Evolutionary conservation across 2,797 vertebrate genomes (phyloP).

Genomic region (Chaunax sp.): DNA sequence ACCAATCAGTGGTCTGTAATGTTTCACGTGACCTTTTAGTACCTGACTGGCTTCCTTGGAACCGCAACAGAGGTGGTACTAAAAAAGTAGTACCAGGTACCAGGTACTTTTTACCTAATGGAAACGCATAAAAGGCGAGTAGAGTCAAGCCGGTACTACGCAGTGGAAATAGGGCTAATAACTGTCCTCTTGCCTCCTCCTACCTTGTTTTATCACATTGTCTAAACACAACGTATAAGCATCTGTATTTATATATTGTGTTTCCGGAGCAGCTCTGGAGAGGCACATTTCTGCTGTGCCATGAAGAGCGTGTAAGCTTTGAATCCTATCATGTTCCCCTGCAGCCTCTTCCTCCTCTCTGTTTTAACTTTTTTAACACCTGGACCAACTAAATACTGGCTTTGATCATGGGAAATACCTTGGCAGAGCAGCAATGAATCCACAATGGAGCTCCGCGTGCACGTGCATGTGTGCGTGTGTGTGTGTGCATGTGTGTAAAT

Average conservation of each 20-base stretch:
- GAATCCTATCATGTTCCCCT: slow-evolving; percentile 54
- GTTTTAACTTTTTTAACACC: slow-evolving; percentile 79
- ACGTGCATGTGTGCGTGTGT: slow-evolving; percentile 24
- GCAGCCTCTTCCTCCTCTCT: slow-evolving; percentile 66
- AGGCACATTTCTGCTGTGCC: slow-evolving; percentile 50
- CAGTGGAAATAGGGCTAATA: no score
- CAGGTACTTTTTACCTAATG: no score
- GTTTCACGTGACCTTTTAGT: no score
- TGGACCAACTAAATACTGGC: slow-evolving; percentile 79
- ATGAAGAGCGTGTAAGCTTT: slow-evolving; percentile 59
- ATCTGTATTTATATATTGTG: slow-evolving; percentile 18
- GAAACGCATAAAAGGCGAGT: no score
- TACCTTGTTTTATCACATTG: slow-evolving; percentile 12
- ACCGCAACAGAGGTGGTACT: no score
- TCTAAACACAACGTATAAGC: slow-evolving; percentile 6
- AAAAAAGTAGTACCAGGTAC: no score
- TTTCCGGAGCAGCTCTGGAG: slow-evolving; percentile 41
- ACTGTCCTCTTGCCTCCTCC: slow-evolving; percentile 17
- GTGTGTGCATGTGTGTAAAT: slow-evolving; percentile 33
- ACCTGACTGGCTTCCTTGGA: no score
- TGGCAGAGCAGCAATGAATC: slow-evolving; percentile 67
- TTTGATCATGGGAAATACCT: slow-evolving; percentile 81
- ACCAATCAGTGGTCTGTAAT: no score
- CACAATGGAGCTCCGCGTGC: slow-evolving; percentile 52
- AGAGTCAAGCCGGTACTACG: no score